Percentiles rank a stretch among this genome's conserved stretches.
phyloP scores from a whole-genome alignment of 2,113 vertebrate species.

The Rhinichthys klamathensis region DNA sequence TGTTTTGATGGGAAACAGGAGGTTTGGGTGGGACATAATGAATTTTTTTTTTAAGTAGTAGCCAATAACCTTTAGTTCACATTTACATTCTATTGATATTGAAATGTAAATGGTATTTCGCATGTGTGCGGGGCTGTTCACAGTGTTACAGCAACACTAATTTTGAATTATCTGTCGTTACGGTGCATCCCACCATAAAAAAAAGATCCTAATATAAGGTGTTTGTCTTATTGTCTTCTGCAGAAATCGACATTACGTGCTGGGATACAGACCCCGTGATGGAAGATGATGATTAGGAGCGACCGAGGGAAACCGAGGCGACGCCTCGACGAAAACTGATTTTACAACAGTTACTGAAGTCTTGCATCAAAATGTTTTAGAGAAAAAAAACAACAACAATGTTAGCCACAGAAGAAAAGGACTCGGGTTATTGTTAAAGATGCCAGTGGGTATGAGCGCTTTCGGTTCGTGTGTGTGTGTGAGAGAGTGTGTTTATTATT shows the following conservation, averaged over 20 bases:
- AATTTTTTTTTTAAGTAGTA: not conserved
- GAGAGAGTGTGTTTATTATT: slow-evolving; percentile 63
- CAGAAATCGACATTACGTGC: slow-evolving; percentile 97
- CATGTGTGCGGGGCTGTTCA: too few species aligned
- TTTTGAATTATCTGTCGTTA: too few species aligned
- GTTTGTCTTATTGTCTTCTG: slow-evolving; percentile 27
- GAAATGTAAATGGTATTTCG: not conserved
- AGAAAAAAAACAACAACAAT: slow-evolving; percentile 62
- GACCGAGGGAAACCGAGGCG: slow-evolving; percentile 64
- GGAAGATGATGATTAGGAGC: slow-evolving; percentile 85
- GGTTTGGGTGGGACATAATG: not conserved
- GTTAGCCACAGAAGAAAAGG: slow-evolving; percentile 67
- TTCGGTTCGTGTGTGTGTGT: slow-evolving; percentile 56
- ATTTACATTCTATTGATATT: not conserved
- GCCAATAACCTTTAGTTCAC: not conserved
- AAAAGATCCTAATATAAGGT: not conserved
- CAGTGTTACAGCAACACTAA: too few species aligned
- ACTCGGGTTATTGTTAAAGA: slow-evolving; percentile 68
- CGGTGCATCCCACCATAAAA: too few species aligned
- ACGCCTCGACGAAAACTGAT: slow-evolving; percentile 64
- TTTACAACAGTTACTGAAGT: slow-evolving; percentile 65
- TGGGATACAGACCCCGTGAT: slow-evolving; percentile 94
- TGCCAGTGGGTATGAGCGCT: slow-evolving; percentile 60
- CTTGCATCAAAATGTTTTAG: slow-evolving; percentile 76
- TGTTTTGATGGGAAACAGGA: not conserved